phyloP scores from a whole-genome alignment of 2,888 invertebrate species.

The Corythucha ciliata region DNA sequence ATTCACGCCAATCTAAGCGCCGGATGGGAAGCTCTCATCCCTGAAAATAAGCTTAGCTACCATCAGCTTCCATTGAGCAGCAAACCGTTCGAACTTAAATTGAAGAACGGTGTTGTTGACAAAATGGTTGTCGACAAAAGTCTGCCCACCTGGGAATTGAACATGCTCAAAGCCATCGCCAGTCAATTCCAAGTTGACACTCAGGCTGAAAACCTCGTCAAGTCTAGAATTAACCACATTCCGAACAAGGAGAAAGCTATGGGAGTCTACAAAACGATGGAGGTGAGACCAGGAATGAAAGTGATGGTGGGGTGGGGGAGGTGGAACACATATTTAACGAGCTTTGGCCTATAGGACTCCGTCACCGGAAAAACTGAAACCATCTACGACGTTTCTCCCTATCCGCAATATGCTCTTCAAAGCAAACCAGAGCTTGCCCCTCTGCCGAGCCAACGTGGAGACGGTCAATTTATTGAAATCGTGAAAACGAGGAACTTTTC shows the following conservation, averaged over 20 bases:
- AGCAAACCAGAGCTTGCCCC: conserved; percentile 47
- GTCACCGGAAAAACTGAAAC: conserved; percentile 57
- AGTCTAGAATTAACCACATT: conserved; percentile 43
- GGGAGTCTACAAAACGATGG: conserved; percentile 58
- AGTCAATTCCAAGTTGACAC: conserved; percentile 60
- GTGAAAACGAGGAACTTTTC: conserved; percentile 56
- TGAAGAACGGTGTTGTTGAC: conserved; percentile 48
- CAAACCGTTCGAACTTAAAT: conserved; percentile 52
- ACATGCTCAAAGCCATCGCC: conserved; percentile 58
- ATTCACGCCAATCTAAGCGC: conserved; percentile 46
- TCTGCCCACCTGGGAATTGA: conserved; percentile 54
- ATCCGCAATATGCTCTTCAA: conserved; percentile 49
- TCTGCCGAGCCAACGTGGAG: conserved; percentile 42
- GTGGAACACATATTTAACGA: background rate
- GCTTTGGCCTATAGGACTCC: conserved; percentile 42
- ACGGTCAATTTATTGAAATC: conserved; percentile 48
- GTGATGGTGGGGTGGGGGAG: background rate
- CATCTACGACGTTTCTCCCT: conserved; percentile 54
- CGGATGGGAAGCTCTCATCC: conserved; percentile 39
- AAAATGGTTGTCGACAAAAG: conserved; percentile 48
- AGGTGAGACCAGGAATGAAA: conserved; percentile 38
- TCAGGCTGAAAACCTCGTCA: conserved; percentile 48
- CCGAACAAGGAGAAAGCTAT: conserved; percentile 43
- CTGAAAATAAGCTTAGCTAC: conserved; percentile 46
- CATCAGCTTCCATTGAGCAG: conserved; percentile 47